Base-by-base conservation (phyloP, 2,888 invertebrate genomes). In the Lithophane semibrunnea region DNA sequence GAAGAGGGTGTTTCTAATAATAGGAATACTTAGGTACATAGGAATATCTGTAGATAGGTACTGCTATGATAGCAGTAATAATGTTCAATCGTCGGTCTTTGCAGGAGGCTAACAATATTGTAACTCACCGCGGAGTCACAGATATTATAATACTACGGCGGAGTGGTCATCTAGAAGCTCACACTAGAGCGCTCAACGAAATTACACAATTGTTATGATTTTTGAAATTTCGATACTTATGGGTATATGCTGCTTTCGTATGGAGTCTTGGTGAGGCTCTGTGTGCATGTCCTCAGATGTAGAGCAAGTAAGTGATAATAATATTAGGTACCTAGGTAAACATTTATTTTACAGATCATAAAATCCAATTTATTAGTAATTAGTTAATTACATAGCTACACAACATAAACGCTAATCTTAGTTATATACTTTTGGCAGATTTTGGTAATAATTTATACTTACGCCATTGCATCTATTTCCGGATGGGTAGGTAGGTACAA, bases 161-260 rank as follows among this genome's bases (percentile, higher is more conserved):
- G 49, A 13, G 70, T 24, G 52, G 13, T 49, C 21, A 24, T 68
- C 16, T 69, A 9, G 18, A 21, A 64, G 16, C 7, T n/a, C 7
- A 44, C n/a, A 10, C 18, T 21, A 18, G 42, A 37, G 12, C 16
- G 37, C 9, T n/a, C 21, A n/a, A 29, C 24, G 3, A 24, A 54
- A 16, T 49, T 21, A 9, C 5, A 29, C 21, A 18, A 52, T 29
- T 44, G 7, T 44, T 61, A n/a, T 75, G 3, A 10, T n/a, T 61
- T 44, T 18, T 77, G 16, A 16, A 37, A 54, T 75, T 29, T 60
- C 16, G 10, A 29, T 76, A 12, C 1, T 12, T 3, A 37, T n/a
- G n/a, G n/a, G n/a, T 37, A 37, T 44, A 61, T 52, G 29, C 29
- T 77, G 21, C 21, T 79, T 56, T 56, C 9, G 0, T 79, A 24